phyloP scores from a whole-genome alignment of 2,888 invertebrate genomes.

The Luperina nickerlii region DNA sequence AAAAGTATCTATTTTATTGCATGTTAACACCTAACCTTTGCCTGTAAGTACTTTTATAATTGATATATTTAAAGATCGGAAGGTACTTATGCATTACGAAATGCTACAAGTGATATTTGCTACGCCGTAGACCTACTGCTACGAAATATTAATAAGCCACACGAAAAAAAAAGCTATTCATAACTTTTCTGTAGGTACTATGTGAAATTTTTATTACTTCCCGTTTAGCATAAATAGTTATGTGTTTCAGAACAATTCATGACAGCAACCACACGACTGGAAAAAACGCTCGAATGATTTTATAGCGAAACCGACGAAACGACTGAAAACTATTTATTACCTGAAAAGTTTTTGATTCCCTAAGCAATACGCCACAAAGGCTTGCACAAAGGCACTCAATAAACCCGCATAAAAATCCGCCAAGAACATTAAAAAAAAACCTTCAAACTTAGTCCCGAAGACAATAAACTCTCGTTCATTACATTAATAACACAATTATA shows the following conservation, averaged over 20 bases:
- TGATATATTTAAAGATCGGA: not conserved
- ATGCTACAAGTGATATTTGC: not conserved
- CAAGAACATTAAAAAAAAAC: slow-evolving; percentile 42
- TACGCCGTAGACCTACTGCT: slow-evolving; percentile 20
- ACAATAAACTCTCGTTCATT: slow-evolving; percentile 47
- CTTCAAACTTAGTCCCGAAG: slow-evolving; percentile 32
- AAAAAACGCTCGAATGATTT: not conserved
- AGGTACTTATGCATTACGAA: not conserved
- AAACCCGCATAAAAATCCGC: slow-evolving; percentile 3
- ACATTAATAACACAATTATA: slow-evolving; percentile 62
- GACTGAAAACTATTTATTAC: not conserved
- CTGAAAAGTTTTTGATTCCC: not conserved
- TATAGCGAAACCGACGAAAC: not conserved
- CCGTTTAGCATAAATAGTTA: not conserved
- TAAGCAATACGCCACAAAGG: not conserved
- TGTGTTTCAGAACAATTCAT: not conserved
- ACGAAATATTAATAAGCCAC: not conserved
- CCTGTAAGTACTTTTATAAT: not conserved
- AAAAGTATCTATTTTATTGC: not conserved
- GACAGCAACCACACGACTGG: not conserved
- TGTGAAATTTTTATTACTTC: too few relatives aligned
- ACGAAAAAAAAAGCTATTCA: not conserved
- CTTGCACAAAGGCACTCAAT: not conserved
- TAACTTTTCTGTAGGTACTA: not conserved
- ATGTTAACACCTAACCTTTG: not conserved